A percentile compares a stretch with the other conserved stretches of the same genome.
Evolutionary conservation across 35 echinoderm and acorn worm genomes (phyloP).

Genomic region (Eucidaris tribuloides): DNA sequence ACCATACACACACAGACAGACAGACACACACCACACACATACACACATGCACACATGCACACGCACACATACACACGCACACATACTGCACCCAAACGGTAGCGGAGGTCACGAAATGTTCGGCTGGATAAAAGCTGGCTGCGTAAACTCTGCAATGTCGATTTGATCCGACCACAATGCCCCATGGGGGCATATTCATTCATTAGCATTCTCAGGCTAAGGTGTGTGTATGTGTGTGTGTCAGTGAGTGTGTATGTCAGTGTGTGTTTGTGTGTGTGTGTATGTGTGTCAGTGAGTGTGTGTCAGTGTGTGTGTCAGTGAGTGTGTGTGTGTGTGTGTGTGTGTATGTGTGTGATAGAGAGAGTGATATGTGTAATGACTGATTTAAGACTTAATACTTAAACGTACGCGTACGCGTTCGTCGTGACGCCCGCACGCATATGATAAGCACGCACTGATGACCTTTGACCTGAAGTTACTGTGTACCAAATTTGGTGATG

Average conservation of each 20-base stretch:
- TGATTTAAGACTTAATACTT: no score
- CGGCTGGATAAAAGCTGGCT: neutral
- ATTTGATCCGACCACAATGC: neutral
- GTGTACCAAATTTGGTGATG: no score
- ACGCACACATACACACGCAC: no score
- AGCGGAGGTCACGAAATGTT: neutral
- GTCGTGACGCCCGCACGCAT: no score
- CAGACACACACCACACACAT: no score
- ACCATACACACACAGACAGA: no score
- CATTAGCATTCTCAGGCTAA: constrained; percentile 4
- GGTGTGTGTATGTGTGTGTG: neutral
- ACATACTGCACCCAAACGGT: no score
- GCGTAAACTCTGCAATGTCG: constrained; percentile 3
- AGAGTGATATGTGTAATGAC: neutral
- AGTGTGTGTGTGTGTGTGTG: constrained; percentile 37
- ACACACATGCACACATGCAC: no score
- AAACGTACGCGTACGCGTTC: no score
- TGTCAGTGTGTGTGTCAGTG: constrained; percentile 23
- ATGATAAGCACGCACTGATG: no score
- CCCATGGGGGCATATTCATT: constrained; percentile 20
- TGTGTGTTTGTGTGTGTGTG: neutral
- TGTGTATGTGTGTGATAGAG: constrained; percentile 11
- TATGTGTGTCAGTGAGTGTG: neutral
- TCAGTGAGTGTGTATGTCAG: neutral
- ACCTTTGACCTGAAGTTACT: no score